These are phyloP conservation scores for Neuroterus valhalla DNA, from an alignment of 1,140 invertebrate species.

Conservation along the genomic window DNA sequence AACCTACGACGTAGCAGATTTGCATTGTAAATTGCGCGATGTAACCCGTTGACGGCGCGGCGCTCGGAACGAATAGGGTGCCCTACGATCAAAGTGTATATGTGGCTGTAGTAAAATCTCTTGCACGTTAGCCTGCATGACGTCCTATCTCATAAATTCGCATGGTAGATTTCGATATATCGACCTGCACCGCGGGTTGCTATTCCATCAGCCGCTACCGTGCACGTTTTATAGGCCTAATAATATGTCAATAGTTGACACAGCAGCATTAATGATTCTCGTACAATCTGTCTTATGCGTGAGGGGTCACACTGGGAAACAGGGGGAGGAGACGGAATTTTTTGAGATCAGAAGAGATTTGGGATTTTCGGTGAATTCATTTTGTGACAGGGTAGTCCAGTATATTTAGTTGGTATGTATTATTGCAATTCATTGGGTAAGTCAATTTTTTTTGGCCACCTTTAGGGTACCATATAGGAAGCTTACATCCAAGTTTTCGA, in stretches of 20 bases:
- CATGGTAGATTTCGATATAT: constrained; percentile 32
- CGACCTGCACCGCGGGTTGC: constrained; percentile 26
- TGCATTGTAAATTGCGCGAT: constrained; percentile 3
- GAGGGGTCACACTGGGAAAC: no score
- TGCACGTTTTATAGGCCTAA: neutral
- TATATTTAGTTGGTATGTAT: no score
- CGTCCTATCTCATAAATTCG: constrained; percentile 41
- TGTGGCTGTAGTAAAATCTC: neutral
- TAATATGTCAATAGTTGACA: neutral
- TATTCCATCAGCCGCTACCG: neutral
- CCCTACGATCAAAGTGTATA: neutral
- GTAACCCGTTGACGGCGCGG: neutral
- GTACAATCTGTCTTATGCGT: no score
- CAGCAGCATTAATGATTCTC: no score
- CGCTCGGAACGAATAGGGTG: neutral
- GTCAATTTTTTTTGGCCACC: no score
- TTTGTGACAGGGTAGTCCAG: no score
- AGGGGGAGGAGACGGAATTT: no score
- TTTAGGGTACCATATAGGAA: no score
- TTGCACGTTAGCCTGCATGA: constrained; percentile 37
- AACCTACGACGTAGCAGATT: neutral
- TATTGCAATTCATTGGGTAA: no score
- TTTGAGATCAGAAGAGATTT: no score
- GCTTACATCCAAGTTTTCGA: no score
- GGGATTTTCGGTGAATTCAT: no score